Conservation (phyloP, 2,113 vertebrate genomes). For the Pionites leucogaster region DNA sequence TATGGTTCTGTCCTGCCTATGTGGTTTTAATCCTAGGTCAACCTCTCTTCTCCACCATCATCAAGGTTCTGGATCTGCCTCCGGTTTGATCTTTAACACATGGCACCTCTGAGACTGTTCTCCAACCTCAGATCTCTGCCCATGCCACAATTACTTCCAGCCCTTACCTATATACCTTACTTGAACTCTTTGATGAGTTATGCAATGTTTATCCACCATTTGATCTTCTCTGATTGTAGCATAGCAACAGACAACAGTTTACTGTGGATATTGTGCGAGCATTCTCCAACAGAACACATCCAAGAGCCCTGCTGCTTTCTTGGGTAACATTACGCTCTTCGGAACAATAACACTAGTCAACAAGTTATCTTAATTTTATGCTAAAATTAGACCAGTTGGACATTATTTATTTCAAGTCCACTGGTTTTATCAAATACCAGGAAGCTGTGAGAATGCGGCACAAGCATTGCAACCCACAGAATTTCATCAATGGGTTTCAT, state of each 20-base stretch:
- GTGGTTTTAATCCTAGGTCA: fast-evolving
- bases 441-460: background rate
- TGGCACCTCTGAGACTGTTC: background rate
- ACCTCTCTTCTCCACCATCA: background rate
- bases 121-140: background rate
- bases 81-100: background rate
- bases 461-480: background rate
- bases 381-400: slow-evolving; percentile 23
- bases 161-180: background rate
- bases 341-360: background rate
- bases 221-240: slow-evolving; percentile 40
- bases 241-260: slow-evolving; percentile 40
- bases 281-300: background rate
- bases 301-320: background rate
- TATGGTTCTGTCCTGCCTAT: background rate
- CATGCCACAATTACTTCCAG: background rate
- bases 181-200: slow-evolving; percentile 37
- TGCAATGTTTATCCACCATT: slow-evolving; percentile 22
- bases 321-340: background rate
- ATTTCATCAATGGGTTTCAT: background rate
- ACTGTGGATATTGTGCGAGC: background rate
- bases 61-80: background rate
- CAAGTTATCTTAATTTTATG: background rate
- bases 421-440: background rate
- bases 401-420: background rate